Evolutionary conservation across 2,113 vertebrate species (phyloP), one percentile per base, ranked within the genome.

Genomic region (Helogale parvula): DNA sequence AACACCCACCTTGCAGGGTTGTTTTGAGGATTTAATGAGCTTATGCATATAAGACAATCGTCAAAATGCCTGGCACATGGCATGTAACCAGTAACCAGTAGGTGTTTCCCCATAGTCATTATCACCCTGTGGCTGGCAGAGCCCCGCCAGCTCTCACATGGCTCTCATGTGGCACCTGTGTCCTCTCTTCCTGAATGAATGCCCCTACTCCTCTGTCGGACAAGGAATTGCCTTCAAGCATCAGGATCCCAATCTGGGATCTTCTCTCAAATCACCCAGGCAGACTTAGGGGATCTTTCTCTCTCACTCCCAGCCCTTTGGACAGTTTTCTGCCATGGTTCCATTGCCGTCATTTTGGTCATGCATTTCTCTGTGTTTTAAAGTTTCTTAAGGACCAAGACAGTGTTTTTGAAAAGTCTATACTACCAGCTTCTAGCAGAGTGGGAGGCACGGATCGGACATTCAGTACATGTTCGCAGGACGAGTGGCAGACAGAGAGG

Each of bases 21-120:
- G 52, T 65, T 81, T 31, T 66, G 90, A 90, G 81, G 76, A 81
- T 54, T 81, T 50, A 92, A 14, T 33, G 35, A 84, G 81, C 21
- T n/a, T 45, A 35, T 50, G 19, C 15, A 31, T 14, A 1, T 19
- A 27, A 63, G 38, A 77, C 10, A 12, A n/a, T 23, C 65, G 41
- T 69, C 66, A 47, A 33, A 76, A 84, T 16, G 63, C 35, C 86
- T 0, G 1, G 87, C 50, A 57, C 5, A 0, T 33, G 83, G 54
- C 3, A 3, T 0, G 0, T 5, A 38, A 79, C 68, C 54, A 74
- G 77, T 7, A 35, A 38, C 13, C 13, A 60, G 57, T 8, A 50
- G 63, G 50, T 5, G 15, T 50, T 83, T 76, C 47, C 81, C 91
- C 38, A 35, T 13, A 50, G 69, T 83, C 76, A 52, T 3, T 29